Percentiles rank a stretch among this genome's conserved stretches.
phyloP scores from a whole-genome alignment of 2,797 vertebrate genomes.

The Sternotherus odoratus region DNA sequence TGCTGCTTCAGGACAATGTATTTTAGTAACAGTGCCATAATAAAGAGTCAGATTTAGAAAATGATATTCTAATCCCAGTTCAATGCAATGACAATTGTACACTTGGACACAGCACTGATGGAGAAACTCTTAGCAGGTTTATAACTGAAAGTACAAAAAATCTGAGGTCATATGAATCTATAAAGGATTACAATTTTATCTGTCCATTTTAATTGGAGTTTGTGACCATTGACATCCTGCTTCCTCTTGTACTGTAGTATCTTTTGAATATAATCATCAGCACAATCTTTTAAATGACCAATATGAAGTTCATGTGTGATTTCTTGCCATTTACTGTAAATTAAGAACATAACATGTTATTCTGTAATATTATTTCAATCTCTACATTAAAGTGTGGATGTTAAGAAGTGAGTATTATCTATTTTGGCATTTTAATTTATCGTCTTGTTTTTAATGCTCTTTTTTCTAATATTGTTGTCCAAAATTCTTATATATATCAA shows the following conservation, averaged over 20 bases:
- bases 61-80: not conserved
- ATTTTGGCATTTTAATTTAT: not conserved
- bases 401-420: not conserved
- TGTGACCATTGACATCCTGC: not conserved
- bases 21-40: not conserved
- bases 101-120: not conserved
- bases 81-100: not conserved
- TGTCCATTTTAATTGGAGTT: not conserved
- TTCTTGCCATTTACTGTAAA: rapidly evolving
- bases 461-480: not conserved
- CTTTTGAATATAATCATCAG: not conserved
- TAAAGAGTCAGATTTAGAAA: not conserved
- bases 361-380: not conserved
- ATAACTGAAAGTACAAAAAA: not conserved
- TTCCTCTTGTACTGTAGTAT: rapidly evolving
- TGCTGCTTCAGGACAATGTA: not conserved
- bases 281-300: not conserved
- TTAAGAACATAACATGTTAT: not conserved
- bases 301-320: not conserved
- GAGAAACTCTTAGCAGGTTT: not conserved
- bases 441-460: not conserved
- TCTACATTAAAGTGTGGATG: not conserved
- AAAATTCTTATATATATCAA: not conserved
- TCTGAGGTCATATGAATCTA: not conserved
- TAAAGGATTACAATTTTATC: not conserved